Evolutionary conservation across 2,888 invertebrate genomes (phyloP), one percentile per base, ranked within the genome.

Genomic region (Lysandra bellargus): DNA sequence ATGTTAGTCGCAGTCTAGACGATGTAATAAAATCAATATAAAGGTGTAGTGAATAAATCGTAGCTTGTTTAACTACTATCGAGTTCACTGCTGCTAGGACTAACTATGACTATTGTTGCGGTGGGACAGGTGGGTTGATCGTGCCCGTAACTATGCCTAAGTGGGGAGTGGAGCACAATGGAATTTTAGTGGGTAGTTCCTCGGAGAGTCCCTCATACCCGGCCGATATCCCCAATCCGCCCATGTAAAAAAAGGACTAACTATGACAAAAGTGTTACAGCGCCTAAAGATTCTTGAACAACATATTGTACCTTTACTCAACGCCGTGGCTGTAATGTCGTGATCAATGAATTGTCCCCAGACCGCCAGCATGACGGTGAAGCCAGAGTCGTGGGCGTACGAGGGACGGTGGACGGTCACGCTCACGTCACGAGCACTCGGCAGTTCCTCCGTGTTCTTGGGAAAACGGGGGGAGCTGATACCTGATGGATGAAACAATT

Each of bases 281-380:
- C 33, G 12, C 30, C 12, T 12, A 64, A 30, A 12, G 30, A 57
- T 57, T 64, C 30, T 1, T n/a, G 44, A 37, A 4, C 44, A 44
- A 49, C 75, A 33, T 82, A 33, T 23, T 23, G 33, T 40, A 91
- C 97, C 96, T 86, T 96, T 96, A 84, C 96, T 97, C 7, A 97
- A 90, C 0, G 98, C 98, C 0, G 98, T 98, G 7, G 98, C 97
- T 0, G 98, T 98, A 79, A 98, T 96, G 83, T 98, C 98, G 84
- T 98, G 98, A 88, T 98, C 98, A 17, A 98, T 87, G 89, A 98
- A 98, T 91, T 98, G 98, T 0, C 98, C 98, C 95, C 98, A 98
- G 5, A 98, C 97, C 0, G 98, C 98, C 81, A 98, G 88, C 97
- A 98, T 97, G 0, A 97, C 97, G 0, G 97, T 97, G 88, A 98